Conservation (phyloP, 2,113 vertebrate genomes). For the Madoqua kirkii region DNA sequence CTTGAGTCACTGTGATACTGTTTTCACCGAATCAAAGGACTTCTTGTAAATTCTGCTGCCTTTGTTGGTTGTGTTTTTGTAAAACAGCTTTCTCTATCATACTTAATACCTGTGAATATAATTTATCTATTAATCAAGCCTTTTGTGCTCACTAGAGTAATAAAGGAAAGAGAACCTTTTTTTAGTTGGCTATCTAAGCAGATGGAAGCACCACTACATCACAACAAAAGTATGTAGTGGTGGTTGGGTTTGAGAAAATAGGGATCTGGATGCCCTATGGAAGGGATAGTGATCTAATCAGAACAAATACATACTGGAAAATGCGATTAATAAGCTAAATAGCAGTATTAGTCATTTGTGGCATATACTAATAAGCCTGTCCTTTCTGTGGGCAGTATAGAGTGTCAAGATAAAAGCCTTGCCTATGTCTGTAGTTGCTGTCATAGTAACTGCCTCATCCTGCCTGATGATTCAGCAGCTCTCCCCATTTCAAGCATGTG, state of each 20-base stretch:
- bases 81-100: neutral
- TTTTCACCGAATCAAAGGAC: neutral
- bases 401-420: neutral
- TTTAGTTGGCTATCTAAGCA: neutral
- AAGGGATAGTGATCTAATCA: neutral
- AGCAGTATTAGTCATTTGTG: neutral
- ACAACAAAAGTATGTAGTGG: neutral
- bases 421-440: neutral
- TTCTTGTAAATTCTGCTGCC: neutral
- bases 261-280: neutral
- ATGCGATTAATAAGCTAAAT: neutral
- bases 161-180: neutral
- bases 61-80: neutral
- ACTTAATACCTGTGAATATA: neutral
- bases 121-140: neutral
- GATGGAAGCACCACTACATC: neutral
- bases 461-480: neutral
- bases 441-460: neutral
- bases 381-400: neutral
- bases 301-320: neutral
- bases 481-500: neutral
- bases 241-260: neutral
- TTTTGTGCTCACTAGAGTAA: neutral
- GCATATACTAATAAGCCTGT: neutral
- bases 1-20: neutral